Evolutionary conservation across 2,888 invertebrate species (phyloP).

Genomic region (Siphlonurus alternatus): DNA sequence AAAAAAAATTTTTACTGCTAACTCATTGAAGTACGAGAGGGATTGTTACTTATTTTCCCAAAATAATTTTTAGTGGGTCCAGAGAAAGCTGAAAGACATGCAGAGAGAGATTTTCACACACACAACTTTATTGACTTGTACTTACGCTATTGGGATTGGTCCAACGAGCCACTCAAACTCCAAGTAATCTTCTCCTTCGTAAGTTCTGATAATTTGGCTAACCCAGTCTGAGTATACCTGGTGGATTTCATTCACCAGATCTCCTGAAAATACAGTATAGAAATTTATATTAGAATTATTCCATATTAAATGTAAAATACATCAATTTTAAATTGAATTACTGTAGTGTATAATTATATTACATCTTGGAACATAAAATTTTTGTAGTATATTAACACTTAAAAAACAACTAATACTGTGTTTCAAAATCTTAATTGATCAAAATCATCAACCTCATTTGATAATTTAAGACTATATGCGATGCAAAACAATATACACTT

Average conservation of each 20-base stretch:
- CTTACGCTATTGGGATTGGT: slow-evolving; percentile 30
- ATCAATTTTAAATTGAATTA: no score
- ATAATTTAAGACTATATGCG: no score
- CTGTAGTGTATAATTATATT: no score
- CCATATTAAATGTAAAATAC: background rate
- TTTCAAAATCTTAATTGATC: no score
- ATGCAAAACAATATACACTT: no score
- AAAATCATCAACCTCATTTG: no score
- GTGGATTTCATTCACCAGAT: slow-evolving; percentile 40
- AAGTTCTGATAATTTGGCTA: slow-evolving; percentile 39
- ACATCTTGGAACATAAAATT: no score
- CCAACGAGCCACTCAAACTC: slow-evolving; percentile 39
- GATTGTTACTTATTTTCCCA: background rate
- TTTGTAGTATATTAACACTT: no score
- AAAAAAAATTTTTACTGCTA: background rate
- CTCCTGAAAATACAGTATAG: slow-evolving; percentile 18
- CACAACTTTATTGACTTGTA: slow-evolving; percentile 11
- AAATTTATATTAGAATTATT: background rate
- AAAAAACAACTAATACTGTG: no score
- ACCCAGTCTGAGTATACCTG: slow-evolving; percentile 44
- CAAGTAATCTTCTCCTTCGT: slow-evolving; percentile 29
- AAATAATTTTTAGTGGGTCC: background rate
- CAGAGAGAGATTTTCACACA: no score
- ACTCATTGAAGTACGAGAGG: no score
- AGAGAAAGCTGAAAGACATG: background rate